Evolutionary conservation across 1,140 invertebrate genomes (phyloP).

Genomic region (Portunus trituberculatus): DNA sequence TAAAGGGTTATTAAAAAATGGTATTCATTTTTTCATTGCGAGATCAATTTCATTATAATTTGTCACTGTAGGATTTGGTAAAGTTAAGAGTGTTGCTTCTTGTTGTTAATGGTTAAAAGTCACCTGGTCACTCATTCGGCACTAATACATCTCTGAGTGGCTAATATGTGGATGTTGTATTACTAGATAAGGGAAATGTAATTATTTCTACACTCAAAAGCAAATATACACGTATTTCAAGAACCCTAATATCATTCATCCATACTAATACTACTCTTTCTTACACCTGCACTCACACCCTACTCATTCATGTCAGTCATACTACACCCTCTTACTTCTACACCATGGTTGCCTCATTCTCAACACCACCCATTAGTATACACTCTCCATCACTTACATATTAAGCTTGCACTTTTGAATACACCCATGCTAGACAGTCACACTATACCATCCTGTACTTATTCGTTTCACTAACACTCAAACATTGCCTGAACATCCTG

Average conservation of each 20-base stretch:
- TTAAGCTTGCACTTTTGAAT: not conserved
- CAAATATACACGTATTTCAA: conserved; percentile 8
- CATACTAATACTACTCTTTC: not conserved
- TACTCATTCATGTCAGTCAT: too few species aligned
- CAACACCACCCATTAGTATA: not conserved
- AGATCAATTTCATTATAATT: too few species aligned
- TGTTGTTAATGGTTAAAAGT: too few species aligned
- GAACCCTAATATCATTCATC: not conserved
- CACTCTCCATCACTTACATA: not conserved
- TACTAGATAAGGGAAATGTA: not conserved
- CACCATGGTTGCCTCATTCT: not conserved
- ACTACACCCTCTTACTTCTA: not conserved
- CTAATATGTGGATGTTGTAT: too few species aligned
- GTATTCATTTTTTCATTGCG: too few species aligned
- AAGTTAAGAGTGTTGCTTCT: too few species aligned
- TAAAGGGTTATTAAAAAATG: too few species aligned
- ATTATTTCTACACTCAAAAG: not conserved
- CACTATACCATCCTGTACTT: not conserved
- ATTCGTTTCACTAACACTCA: not conserved
- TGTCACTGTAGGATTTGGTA: too few species aligned
- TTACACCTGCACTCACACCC: not conserved
- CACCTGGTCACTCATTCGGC: too few species aligned
- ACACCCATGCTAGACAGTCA: not conserved
- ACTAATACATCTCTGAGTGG: too few species aligned
- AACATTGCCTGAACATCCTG: not conserved